These are phyloP conservation scores for Anguilla rostrata DNA, from an alignment of 2,113 vertebrate species.

Conservation along the genomic window DNA sequence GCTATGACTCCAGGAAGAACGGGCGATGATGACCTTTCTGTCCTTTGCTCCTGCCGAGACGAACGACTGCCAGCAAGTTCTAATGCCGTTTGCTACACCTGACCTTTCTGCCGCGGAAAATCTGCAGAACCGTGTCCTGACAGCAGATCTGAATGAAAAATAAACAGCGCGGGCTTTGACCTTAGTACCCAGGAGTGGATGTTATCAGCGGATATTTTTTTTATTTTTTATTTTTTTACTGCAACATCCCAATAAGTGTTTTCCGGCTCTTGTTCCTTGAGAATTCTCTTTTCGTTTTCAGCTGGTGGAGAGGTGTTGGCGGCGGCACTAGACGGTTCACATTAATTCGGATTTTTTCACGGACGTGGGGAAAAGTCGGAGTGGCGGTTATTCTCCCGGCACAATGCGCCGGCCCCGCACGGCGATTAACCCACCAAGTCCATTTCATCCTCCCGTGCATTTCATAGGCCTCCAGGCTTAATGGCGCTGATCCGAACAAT, in stretches of 20 bases:
- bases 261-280: not conserved
- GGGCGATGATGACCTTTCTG: not conserved
- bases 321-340: not conserved
- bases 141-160: slow-evolving; percentile 2
- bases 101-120: not conserved
- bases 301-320: not conserved
- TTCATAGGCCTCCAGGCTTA: slow-evolving; percentile 26
- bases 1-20: not conserved
- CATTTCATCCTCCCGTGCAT: slow-evolving; percentile 42
- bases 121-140: not conserved
- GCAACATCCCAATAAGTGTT: not conserved
- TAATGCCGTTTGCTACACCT: not conserved
- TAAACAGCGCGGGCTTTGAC: not conserved
- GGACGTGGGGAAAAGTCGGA: not conserved
- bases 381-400: not conserved
- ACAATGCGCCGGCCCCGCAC: slow-evolving; percentile 16
- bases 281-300: not conserved
- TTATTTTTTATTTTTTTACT: not conserved
- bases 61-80: not conserved
- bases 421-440: slow-evolving; percentile 39
- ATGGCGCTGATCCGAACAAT: slow-evolving; percentile 27
- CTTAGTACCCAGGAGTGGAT: not conserved
- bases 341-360: not conserved
- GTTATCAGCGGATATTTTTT: not conserved
- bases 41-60: not conserved